Base-by-base conservation (phyloP, 64 coral and sea anemone species). In the Platygyra sinensis region DNA sequence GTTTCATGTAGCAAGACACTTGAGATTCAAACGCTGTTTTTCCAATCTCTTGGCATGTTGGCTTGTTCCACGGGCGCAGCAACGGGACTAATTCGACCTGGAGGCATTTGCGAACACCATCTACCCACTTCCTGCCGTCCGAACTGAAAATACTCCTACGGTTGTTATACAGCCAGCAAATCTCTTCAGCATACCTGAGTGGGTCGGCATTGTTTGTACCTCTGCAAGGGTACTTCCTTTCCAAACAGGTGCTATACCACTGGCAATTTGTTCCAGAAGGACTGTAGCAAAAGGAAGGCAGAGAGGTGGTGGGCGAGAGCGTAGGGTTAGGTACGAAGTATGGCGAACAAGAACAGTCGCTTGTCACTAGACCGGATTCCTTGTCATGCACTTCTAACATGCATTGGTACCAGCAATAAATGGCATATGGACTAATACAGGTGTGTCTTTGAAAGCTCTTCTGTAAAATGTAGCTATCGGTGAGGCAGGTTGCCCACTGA, bases 401-500 rank as follows among this genome's bases (percentile, higher is more conserved):
- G 32, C 88, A 94, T 27, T 87, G 88, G 75, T 90, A 94, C 72
- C 80, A 86, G 76, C 93, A 94, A 24, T 92, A 77, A 7, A 30
- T 62, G n/a, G 72, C 27, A 10, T 10, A 8, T 9, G 24, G 8
- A 10, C 42, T 30, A 4, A 0, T 17, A 73, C 87, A 89, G 0
- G 27, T 4, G 57, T 87, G 87, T 55, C 24, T 69, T 17, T 72
- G 60, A 2, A 30, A 62, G 29, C 90, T 92, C 85, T 86, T 89
- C 72, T 87, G 74, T 46, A 72, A 49, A n/a, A 96, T 87, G 75
- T 93, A 96, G 15, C 9, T n/a, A 72, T 93, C 73, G 1, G 87
- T 93, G 3, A 93, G 31, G 50, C 94, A 96, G 0, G 75, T 93
- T n/a, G 87, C 90, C 94, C 90, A 87, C 38, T 96, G 94, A 30